phyloP scores from a whole-genome alignment of 2,888 invertebrate genomes.

The Hyposoter didymator region DNA sequence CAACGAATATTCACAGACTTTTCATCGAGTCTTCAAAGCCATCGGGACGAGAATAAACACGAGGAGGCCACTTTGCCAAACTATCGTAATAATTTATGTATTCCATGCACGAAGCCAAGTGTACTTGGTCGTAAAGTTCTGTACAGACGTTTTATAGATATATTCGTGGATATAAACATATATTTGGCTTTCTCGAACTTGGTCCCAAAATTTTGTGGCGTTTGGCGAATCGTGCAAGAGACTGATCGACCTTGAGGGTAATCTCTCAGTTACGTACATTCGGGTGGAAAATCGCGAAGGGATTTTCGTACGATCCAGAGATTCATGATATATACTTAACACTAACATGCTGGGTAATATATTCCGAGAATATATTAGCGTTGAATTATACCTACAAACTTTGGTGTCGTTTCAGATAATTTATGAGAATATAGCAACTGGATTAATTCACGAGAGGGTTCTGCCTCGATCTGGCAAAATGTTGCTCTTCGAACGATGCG shows the following conservation, averaged over 20 bases:
- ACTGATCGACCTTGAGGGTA: conserved; percentile 12
- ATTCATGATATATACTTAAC: conserved; percentile 5
- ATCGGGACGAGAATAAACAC: conserved; percentile 70
- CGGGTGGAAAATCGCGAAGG: conserved; percentile 43
- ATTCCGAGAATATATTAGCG: conserved; percentile 16
- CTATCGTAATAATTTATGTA: conserved; percentile 76
- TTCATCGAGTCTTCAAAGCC: conserved; percentile 68
- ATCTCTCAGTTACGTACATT: conserved; percentile 32
- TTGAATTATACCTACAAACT: conserved; percentile 19
- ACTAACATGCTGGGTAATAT: conserved; percentile 11
- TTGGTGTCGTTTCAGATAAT: conserved; percentile 3
- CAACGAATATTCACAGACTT: conserved; percentile 24
- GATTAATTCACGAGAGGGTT: neutral
- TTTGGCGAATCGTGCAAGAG: conserved; percentile 11
- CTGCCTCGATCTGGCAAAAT: neutral
- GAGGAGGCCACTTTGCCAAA: conserved; percentile 71
- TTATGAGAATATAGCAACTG: conserved; percentile 16
- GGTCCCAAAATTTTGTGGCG: conserved; percentile 8
- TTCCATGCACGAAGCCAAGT: conserved; percentile 60
- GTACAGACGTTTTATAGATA: neutral
- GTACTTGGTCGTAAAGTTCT: conserved; percentile 24
- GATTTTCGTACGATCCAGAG: conserved; percentile 17
- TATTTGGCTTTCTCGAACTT: conserved; percentile 16
- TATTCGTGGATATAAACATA: neutral
- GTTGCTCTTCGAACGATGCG: neutral